phyloP scores from a whole-genome alignment of 2,113 vertebrate genomes.

The Gasterosteus nipponicus region DNA sequence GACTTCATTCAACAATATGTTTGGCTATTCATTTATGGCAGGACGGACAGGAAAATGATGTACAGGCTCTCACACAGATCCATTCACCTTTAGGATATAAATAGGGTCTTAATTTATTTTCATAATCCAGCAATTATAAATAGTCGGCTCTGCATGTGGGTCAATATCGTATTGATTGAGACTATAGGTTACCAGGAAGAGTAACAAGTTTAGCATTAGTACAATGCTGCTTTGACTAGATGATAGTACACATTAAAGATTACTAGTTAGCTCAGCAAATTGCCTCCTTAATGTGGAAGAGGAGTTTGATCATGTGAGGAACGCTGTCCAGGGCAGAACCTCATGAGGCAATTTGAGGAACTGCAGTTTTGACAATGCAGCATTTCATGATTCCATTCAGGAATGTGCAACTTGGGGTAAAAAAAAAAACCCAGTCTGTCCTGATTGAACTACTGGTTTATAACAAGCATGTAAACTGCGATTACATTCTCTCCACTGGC shows the following conservation, averaged over 20 bases:
- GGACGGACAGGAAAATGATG: background rate
- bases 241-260: too few relatives aligned
- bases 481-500: background rate
- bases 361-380: background rate
- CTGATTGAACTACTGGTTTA: background rate
- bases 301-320: too few relatives aligned
- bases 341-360: too few relatives aligned
- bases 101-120: constrained; percentile 3
- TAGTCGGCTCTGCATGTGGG: constrained; percentile 6
- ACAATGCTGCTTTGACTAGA: constrained; percentile 4
- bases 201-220: constrained; percentile 25
- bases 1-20: background rate
- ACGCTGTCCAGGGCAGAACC: too few relatives aligned
- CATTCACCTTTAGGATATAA: background rate
- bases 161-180: constrained; percentile 39
- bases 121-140: constrained; percentile 8
- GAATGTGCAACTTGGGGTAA: background rate
- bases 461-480: background rate
- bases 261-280: background rate
- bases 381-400: background rate
- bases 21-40: background rate
- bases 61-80: background rate
- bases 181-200: constrained; percentile 16
- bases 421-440: too few relatives aligned
- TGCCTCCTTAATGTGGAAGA: too few relatives aligned